Conservation (phyloP, 2,113 vertebrate genomes). For the Apodemus sylvaticus region DNA sequence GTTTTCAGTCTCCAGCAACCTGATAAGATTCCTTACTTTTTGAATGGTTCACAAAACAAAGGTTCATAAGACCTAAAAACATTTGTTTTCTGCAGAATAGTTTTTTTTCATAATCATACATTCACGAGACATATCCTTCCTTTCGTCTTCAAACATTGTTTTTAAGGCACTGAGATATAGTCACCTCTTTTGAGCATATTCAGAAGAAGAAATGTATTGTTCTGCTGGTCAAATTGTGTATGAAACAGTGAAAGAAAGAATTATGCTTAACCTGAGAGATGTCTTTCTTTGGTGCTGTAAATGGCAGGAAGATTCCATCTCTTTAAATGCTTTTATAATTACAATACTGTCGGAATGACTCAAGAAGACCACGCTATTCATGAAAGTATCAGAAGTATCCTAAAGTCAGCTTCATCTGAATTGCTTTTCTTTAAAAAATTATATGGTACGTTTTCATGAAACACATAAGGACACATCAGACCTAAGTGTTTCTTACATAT, state of each 20-base stretch:
- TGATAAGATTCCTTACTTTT: constrained; percentile 29
- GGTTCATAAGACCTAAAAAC: neutral
- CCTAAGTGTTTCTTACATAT: neutral
- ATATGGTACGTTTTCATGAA: neutral
- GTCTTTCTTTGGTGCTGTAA: constrained; percentile 80
- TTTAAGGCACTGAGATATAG: constrained; percentile 71
- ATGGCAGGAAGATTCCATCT: constrained; percentile 80
- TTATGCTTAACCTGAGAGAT: constrained; percentile 76
- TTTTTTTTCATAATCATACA: neutral
- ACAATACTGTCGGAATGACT: constrained; percentile 31
- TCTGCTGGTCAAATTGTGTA: constrained; percentile 78
- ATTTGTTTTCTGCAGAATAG: neutral
- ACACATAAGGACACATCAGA: no score
- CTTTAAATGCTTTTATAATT: constrained; percentile 62
- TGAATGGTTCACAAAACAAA: neutral
- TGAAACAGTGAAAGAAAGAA: constrained; percentile 82
- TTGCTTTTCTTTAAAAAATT: constrained; percentile 48
- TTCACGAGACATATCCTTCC: neutral
- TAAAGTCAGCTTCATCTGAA: constrained; percentile 13
- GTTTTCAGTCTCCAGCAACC: neutral
- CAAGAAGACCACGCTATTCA: neutral
- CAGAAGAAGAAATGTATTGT: constrained; percentile 80
- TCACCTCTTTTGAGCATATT: constrained; percentile 78
- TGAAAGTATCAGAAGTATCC: constrained; percentile 10
- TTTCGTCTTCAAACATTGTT: neutral